These are phyloP conservation scores for Alligator sinensis DNA, from an alignment of 2,113 vertebrate genomes.

Conservation along the genomic window DNA sequence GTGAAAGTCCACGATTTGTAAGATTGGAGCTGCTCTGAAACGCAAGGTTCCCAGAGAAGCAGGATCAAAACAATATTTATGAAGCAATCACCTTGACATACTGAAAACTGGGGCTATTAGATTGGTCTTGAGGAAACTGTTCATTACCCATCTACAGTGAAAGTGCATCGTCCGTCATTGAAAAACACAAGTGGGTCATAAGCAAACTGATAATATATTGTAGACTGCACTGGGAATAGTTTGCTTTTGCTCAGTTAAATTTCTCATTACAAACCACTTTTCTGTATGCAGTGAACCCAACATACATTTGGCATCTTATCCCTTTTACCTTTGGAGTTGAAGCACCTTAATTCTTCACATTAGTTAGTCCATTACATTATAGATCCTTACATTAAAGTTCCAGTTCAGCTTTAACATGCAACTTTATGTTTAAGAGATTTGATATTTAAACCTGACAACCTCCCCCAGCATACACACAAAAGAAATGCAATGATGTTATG, in stretches of 20 bases:
- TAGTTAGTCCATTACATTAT: not conserved
- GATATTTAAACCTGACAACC: not conserved
- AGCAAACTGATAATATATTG: constrained; percentile 56
- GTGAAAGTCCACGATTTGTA: not conserved
- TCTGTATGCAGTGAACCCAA: not conserved
- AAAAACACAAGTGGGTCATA: constrained; percentile 45
- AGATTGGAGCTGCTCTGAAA: not conserved
- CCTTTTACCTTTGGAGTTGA: not conserved
- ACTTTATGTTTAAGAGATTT: not conserved
- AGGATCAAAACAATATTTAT: not conserved
- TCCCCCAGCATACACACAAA: not conserved
- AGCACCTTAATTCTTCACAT: not conserved
- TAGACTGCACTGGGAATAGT: constrained; percentile 46
- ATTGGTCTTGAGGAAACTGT: constrained; percentile 66
- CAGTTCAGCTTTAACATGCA: not conserved
- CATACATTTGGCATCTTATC: constrained; percentile 30
- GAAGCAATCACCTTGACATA: constrained; percentile 64
- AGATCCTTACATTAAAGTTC: not conserved
- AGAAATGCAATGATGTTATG: not conserved
- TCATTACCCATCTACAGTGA: constrained; percentile 35
- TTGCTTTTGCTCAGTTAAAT: constrained; percentile 64
- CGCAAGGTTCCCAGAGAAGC: not conserved
- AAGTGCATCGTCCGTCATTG: not conserved
- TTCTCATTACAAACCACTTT: constrained; percentile 66
- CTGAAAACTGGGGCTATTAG: constrained; percentile 23